A percentile compares a stretch with the other conserved stretches of the same genome.
Evolutionary conservation across 2,888 invertebrate genomes (phyloP).

Genomic region (Tipula unca): DNA sequence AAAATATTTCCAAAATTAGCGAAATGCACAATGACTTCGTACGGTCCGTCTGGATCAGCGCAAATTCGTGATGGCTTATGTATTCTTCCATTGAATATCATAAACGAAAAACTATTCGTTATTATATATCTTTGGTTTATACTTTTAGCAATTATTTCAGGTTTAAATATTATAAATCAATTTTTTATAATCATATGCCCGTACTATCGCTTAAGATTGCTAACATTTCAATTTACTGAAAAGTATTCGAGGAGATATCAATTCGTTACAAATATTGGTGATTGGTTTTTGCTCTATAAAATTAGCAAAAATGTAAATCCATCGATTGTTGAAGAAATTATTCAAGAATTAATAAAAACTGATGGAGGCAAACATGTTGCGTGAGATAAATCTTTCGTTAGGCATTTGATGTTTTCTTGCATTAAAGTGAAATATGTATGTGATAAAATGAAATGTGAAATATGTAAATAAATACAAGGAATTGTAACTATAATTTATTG

Average conservation of each 20-base stretch:
- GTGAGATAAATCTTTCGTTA: neutral
- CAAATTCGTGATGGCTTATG: conserved; percentile 71
- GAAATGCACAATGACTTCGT: conserved; percentile 82
- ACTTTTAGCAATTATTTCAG: conserved; percentile 52
- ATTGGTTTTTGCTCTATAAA: conserved; percentile 70
- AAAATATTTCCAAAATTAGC: conserved; percentile 54
- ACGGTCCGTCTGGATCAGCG: conserved; percentile 72
- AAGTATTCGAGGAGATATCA: conserved; percentile 25
- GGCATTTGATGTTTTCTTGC: neutral
- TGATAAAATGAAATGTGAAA: neutral
- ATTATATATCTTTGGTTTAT: conserved; percentile 69
- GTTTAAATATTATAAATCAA: conserved; percentile 47
- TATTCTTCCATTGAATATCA: conserved; percentile 65
- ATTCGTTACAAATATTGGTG: conserved; percentile 48
- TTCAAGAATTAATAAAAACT: conserved; percentile 42
- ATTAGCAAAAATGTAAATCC: conserved; percentile 69
- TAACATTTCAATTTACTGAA: neutral
- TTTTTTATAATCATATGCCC: neutral
- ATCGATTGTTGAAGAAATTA: conserved; percentile 54
- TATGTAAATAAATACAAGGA: too few relatives aligned
- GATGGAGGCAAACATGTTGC: neutral
- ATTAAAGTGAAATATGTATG: neutral
- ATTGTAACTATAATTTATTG: too few relatives aligned
- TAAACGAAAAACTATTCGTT: conserved; percentile 71
- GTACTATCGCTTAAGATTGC: neutral